phyloP scores from a whole-genome alignment of 2,797 vertebrate genomes.

The Jordanella pulchra region DNA sequence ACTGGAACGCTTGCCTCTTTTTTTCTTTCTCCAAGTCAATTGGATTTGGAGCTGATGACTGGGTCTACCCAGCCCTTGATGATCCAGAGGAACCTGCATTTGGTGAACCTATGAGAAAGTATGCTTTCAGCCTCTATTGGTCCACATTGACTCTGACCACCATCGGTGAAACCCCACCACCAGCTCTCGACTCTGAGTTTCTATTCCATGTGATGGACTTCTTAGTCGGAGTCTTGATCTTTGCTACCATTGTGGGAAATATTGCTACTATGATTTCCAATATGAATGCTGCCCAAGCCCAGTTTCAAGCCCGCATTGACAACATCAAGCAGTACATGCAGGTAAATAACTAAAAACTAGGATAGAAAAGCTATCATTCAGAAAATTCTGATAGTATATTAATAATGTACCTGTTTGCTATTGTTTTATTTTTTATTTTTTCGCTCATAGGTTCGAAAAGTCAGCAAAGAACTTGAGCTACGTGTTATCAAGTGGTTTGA shows the following conservation, averaged over 20 bases:
- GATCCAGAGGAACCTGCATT: conserved; percentile 84
- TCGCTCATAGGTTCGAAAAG: conserved; percentile 84
- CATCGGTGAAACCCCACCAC: conserved; percentile 95
- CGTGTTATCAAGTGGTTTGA: conserved; percentile 98
- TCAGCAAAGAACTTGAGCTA: conserved; percentile 92
- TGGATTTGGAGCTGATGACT: conserved; percentile 93
- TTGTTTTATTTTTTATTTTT: not conserved
- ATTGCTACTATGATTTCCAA: conserved; percentile 99
- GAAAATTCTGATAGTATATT: not conserved
- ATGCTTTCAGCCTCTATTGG: conserved; percentile 97
- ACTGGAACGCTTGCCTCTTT: conserved; percentile 97
- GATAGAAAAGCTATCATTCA: not conserved
- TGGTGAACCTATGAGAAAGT: conserved; percentile 88
- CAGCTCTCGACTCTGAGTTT: conserved; percentile 92
- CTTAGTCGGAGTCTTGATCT: conserved; percentile 94
- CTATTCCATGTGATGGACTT: conserved; percentile 93
- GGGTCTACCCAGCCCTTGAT: conserved; percentile 92
- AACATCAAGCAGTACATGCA: conserved; percentile 98
- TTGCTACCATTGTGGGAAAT: conserved; percentile 97
- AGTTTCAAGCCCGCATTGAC: conserved; percentile 94
- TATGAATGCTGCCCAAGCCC: conserved; percentile 94
- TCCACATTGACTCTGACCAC: conserved; percentile 96
- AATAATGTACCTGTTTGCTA: conserved; percentile 2
- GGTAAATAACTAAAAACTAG: conserved; percentile 38
- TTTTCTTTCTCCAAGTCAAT: conserved; percentile 95